phyloP scores from a whole-genome alignment of 2,888 invertebrate species.

The Caenorhabditis sp. region DNA sequence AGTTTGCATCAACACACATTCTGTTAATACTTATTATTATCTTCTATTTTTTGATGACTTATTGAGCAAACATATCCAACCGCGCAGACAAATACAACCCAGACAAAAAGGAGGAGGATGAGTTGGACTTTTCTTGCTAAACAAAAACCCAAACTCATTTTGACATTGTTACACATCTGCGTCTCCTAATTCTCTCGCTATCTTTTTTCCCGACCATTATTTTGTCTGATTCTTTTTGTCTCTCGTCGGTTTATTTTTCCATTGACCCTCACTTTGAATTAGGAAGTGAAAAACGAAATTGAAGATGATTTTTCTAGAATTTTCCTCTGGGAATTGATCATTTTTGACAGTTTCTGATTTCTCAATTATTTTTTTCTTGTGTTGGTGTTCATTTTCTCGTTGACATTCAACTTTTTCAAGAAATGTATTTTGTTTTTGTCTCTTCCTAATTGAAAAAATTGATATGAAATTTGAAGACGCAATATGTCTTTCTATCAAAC shows the following conservation, averaged over 20 bases:
- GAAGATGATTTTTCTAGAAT: neutral
- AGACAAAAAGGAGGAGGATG: neutral
- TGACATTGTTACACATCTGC: neutral
- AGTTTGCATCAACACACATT: too few species aligned
- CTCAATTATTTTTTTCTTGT: too few species aligned
- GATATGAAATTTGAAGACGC: neutral
- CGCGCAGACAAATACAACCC: neutral
- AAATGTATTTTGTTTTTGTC: neutral
- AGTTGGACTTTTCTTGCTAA: too few species aligned
- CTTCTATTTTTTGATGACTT: neutral
- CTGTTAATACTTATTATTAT: too few species aligned
- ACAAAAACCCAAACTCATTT: neutral
- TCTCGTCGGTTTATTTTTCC: neutral
- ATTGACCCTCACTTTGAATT: neutral
- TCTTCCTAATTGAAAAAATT: neutral
- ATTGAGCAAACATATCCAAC: neutral
- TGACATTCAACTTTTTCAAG: too few species aligned
- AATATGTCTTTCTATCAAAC: too few species aligned
- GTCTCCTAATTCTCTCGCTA: neutral
- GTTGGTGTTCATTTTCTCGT: too few species aligned
- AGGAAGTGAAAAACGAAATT: neutral
- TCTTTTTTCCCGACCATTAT: neutral
- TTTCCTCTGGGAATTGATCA: neutral
- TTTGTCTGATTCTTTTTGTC: neutral
- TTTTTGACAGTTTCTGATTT: too few species aligned